Percentiles rank a stretch among this genome's conserved stretches.
phyloP scores from a whole-genome alignment of 2,888 invertebrate genomes.

The Autographa pulchrina region DNA sequence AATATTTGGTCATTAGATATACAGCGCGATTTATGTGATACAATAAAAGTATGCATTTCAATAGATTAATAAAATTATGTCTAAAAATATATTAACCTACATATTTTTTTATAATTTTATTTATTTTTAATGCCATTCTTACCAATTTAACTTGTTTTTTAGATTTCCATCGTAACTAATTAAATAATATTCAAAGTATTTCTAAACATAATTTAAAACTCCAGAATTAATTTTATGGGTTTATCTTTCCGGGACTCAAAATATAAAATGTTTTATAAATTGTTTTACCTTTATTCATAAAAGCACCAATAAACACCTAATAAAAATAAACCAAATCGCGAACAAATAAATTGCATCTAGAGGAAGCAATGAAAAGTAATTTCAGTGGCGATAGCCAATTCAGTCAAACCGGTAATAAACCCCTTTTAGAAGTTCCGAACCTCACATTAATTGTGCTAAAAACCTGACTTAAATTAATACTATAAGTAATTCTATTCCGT shows the following conservation, averaged over 20 bases:
- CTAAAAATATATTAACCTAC: too few relatives aligned
- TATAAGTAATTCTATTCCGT: slow-evolving; percentile 66
- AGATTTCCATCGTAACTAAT: too few relatives aligned
- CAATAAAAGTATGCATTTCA: too few relatives aligned
- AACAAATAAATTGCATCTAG: slow-evolving; percentile 66
- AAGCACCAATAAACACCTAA: slow-evolving; percentile 40
- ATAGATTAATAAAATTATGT: too few relatives aligned
- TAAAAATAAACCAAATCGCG: slow-evolving; percentile 35
- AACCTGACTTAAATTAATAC: slow-evolving; percentile 78
- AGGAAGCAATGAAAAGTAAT: slow-evolving; percentile 70
- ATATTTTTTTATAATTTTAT: too few relatives aligned
- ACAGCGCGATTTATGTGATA: too few relatives aligned
- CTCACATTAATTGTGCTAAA: slow-evolving; percentile 74
- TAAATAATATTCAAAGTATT: too few relatives aligned
- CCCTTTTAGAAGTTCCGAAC: slow-evolving; percentile 65
- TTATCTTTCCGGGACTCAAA: not conserved
- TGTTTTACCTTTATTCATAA: not conserved
- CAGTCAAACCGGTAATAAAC: slow-evolving; percentile 71
- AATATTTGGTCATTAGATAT: not conserved
- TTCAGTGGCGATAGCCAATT: slow-evolving; percentile 69
- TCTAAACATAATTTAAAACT: not conserved
- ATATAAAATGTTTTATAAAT: not conserved
- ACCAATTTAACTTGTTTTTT: too few relatives aligned
- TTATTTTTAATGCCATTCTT: too few relatives aligned
- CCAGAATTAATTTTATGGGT: not conserved